phyloP scores from a whole-genome alignment of 2,113 vertebrate genomes.

The Phalacrocorax brasilianus region DNA sequence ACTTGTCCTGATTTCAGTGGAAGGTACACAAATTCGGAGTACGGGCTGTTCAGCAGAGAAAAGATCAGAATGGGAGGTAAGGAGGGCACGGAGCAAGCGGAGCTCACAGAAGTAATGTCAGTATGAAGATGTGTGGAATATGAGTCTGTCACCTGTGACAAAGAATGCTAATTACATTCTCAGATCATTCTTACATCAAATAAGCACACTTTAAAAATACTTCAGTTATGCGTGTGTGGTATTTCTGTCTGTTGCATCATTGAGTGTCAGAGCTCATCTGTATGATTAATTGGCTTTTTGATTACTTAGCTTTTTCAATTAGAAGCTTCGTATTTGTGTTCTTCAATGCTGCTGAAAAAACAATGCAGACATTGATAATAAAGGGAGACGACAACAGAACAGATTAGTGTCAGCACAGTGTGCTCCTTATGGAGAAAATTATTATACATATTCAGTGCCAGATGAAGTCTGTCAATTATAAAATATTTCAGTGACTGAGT shows the following conservation, averaged over 20 bases:
- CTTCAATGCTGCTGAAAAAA: slow-evolving; percentile 13
- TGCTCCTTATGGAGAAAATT: slow-evolving; percentile 66
- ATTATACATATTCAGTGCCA: slow-evolving; percentile 57
- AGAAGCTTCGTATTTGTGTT: slow-evolving; percentile 62
- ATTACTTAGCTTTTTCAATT: slow-evolving; percentile 74
- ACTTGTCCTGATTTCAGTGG: background rate
- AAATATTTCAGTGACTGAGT: slow-evolving; percentile 55
- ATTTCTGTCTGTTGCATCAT: slow-evolving; percentile 65
- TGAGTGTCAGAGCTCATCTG: slow-evolving; percentile 58
- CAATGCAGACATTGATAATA: slow-evolving; percentile 62
- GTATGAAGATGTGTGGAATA: slow-evolving; percentile 7
- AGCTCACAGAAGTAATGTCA: background rate
- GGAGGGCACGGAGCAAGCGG: background rate
- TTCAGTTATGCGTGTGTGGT: slow-evolving; percentile 1
- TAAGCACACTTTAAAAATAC: slow-evolving; percentile 58
- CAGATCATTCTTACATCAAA: slow-evolving; percentile 66
- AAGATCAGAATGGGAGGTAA: background rate
- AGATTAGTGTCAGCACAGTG: slow-evolving; percentile 67
- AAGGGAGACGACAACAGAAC: slow-evolving; percentile 66
- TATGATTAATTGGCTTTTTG: slow-evolving; percentile 79
- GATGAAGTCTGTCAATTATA: slow-evolving; percentile 68
- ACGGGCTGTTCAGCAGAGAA: background rate
- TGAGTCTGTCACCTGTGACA: slow-evolving; percentile 58
- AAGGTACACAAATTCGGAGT: background rate
- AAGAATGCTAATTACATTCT: slow-evolving; percentile 66